phyloP scores from a whole-genome alignment of 2,797 vertebrate genomes.

The Ctenopoma kingsleyae region DNA sequence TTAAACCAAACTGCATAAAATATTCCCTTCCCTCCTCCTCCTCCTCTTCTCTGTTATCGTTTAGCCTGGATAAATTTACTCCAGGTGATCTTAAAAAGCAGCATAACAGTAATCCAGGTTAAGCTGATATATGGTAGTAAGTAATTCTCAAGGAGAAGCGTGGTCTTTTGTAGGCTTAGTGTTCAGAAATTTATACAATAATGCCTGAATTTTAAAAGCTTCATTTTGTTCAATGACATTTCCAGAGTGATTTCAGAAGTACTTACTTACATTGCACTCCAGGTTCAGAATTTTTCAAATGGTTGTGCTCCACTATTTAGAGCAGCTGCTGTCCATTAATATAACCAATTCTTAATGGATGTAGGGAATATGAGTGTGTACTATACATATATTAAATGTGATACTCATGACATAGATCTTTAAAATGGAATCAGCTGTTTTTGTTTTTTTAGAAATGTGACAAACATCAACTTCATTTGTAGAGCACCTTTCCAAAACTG shows the following conservation, averaged over 20 bases:
- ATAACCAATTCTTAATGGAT: not conserved
- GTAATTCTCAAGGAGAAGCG: not conserved
- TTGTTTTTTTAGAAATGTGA: too few relatives aligned
- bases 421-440: not conserved
- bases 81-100: slow-evolving; percentile 30
- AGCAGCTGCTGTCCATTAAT: too few relatives aligned
- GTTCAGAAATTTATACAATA: slow-evolving; percentile 1
- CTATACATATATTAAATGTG: not conserved
- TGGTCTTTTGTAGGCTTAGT: not conserved
- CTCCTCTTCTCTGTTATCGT: not conserved
- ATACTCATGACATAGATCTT: not conserved
- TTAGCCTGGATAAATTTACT: slow-evolving; percentile 23
- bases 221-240: not conserved
- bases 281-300: not conserved
- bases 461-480: too few relatives aligned
- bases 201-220: slow-evolving; percentile 6
- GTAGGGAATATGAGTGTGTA: not conserved
- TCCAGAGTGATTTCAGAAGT: slow-evolving; percentile 14
- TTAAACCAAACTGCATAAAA: slow-evolving; percentile 28
- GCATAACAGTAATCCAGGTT: slow-evolving; percentile 14
- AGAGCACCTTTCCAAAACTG: too few relatives aligned
- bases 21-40: slow-evolving; percentile 28
- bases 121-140: not conserved
- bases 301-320: not conserved
- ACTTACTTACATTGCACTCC: not conserved